Evolutionary conservation across 2,113 vertebrate genomes (phyloP).

Genomic region (Clarias macrocephalus): DNA sequence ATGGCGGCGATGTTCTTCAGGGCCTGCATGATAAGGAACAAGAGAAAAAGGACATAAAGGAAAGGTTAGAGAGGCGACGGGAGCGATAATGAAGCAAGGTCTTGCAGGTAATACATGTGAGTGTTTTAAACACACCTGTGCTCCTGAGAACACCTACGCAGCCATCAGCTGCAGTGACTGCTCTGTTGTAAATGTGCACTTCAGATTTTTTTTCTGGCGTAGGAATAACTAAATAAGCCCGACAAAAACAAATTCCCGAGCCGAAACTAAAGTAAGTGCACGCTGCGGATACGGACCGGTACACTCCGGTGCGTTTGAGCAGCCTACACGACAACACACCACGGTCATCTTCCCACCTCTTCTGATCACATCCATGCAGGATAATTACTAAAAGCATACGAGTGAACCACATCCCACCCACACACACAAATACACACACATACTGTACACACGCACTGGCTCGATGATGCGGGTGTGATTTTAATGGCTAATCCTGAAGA

Average conservation of each 20-base stretch:
- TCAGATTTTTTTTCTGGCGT: constrained; percentile 2
- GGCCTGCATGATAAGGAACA: constrained; percentile 75
- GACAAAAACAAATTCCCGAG: neutral
- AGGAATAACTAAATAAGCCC: neutral
- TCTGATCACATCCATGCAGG: constrained; percentile 23
- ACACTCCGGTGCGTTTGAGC: neutral
- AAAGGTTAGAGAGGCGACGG: constrained; percentile 19
- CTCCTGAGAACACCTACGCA: constrained; percentile 25
- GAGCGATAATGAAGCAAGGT: constrained; percentile 30
- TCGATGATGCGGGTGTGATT: neutral
- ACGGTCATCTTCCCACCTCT: neutral
- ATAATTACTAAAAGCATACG: constrained; percentile 52
- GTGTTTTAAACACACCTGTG: constrained; percentile 33
- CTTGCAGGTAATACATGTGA: constrained; percentile 41
- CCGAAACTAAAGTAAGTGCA: neutral
- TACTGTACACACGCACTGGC: neutral
- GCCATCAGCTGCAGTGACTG: neutral
- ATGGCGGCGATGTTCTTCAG: constrained; percentile 97
- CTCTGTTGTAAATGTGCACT: constrained; percentile 12
- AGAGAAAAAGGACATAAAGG: neutral
- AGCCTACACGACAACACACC: constrained; percentile 39
- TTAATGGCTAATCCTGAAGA: neutral
- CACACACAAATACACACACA: neutral
- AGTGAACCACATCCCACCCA: constrained; percentile 33
- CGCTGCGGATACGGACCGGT: neutral